These are phyloP conservation scores for Erebia epiphron DNA, from an alignment of 2,888 invertebrate species.

Conservation along the genomic window DNA sequence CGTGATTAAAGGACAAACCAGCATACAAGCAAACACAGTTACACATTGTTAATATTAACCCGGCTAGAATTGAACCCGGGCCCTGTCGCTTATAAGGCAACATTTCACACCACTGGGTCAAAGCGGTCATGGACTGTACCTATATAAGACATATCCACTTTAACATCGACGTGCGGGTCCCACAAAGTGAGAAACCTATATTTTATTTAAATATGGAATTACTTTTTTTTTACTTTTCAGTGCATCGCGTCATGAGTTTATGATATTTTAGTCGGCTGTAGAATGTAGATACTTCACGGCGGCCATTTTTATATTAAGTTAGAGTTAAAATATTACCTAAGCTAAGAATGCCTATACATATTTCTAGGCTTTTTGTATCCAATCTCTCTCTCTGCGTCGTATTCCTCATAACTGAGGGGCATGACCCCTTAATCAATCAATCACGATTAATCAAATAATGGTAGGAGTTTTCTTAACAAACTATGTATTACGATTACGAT, in stretches of 20 bases:
- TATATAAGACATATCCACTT: constrained; percentile 24
- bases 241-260: constrained; percentile 65
- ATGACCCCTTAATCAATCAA: too few relatives aligned
- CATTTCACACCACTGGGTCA: neutral
- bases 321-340: too few relatives aligned
- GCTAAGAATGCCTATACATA: neutral
- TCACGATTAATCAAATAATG: too few relatives aligned
- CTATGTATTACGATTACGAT: too few relatives aligned
- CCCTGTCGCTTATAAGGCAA: neutral
- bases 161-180: constrained; percentile 39
- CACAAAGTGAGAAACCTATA: constrained; percentile 71
- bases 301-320: constrained; percentile 40
- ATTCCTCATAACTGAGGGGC: too few relatives aligned
- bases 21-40: too few relatives aligned
- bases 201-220: constrained; percentile 67
- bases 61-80: neutral
- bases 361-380: too few relatives aligned
- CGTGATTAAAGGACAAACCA: too few relatives aligned
- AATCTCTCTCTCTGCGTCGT: too few relatives aligned
- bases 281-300: constrained; percentile 62
- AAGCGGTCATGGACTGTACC: neutral
- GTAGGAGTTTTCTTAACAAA: too few relatives aligned
- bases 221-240: constrained; percentile 72
- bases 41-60: too few relatives aligned
- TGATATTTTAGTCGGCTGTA: constrained; percentile 69